These are phyloP conservation scores for Eupristina koningsbergeri DNA, from an alignment of 1,140 invertebrate genomes.

Conservation along the genomic window DNA sequence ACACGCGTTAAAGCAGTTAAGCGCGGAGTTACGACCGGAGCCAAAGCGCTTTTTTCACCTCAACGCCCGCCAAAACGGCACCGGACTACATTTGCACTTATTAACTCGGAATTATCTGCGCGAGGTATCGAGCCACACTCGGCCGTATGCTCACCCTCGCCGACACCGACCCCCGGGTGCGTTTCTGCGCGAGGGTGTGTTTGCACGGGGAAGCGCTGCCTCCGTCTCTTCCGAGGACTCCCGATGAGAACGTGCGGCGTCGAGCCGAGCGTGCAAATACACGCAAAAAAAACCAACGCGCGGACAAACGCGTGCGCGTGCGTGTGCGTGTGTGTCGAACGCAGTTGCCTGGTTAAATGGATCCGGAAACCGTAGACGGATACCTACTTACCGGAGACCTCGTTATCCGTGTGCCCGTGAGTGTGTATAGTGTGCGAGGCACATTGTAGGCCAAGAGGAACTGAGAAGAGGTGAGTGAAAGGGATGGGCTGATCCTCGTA, in stretches of 20 bases:
- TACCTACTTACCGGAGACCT: conserved; percentile 57
- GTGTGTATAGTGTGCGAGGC: neutral
- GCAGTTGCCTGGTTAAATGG: conserved; percentile 59
- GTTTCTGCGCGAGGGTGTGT: too few species aligned
- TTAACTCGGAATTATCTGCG: neutral
- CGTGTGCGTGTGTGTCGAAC: conserved; percentile 10
- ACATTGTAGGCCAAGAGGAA: conserved; percentile 11
- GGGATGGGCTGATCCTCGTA: neutral
- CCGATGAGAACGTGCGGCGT: neutral
- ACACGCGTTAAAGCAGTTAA: neutral
- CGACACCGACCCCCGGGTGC: too few species aligned
- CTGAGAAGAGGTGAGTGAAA: conserved; percentile 12
- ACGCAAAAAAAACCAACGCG: too few species aligned
- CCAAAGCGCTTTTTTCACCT: neutral
- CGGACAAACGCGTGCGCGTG: neutral
- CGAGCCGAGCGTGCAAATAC: neutral
- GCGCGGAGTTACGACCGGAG: too few species aligned
- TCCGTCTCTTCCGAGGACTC: neutral
- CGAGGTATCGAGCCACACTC: too few species aligned
- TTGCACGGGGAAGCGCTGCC: neutral
- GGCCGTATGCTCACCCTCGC: too few species aligned
- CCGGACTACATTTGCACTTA: conserved; percentile 26
- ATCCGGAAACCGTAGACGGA: conserved; percentile 61
- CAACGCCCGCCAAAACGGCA: neutral
- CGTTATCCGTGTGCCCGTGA: neutral